Evolutionary conservation across 1,140 invertebrate species (phyloP), one percentile per base, ranked within the genome.

Genomic region (Microplitis demolitor): DNA sequence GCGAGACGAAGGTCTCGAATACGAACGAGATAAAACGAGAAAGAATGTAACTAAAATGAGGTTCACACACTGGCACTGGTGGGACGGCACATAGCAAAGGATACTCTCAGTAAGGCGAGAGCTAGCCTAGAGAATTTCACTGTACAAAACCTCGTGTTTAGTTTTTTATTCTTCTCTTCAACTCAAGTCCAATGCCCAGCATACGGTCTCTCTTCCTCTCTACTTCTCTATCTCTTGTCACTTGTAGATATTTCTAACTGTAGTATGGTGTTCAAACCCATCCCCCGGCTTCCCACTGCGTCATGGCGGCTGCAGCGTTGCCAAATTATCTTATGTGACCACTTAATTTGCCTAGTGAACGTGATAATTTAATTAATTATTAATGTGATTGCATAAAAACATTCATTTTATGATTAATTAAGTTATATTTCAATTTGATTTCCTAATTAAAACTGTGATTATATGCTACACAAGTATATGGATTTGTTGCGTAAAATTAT

Each of bases 311-410:
- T 79, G 79, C 84, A 78, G 78, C 81, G 85, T 86, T 86, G 84
- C 85, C 85, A 85, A 84, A 85, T 84, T 83, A 84, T 84, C 74
- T 81, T 82, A 77, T 75, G 54, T 74, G 77, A 81, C 78, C 68
- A 74, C 77, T 80, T 79, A 78, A 80, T 83, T 80, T 54, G 64
- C 68, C 69, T 39, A 70, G 69, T 67, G 68, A 72, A 68, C 69
- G 67, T 58, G 70, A 72, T 74, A 74, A 76, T 74, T 76, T 69
- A 72, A 76, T 76, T 74, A 74, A 61, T 50, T 33, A 8, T 58
- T 58, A 33, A 11, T 66, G 56, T 34, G 64, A 34, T 56, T 68
- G 62, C 51, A 56, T 64, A 72, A 75, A 69, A 53, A 71, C 50
- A 60, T 39, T 71, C 3, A 64, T 71, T 63, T 63, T 66, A 68